Evolutionary conservation across 1,140 invertebrate genomes (phyloP), one percentile per base, ranked within the genome.

Genomic region (Philaenus spumarius): DNA sequence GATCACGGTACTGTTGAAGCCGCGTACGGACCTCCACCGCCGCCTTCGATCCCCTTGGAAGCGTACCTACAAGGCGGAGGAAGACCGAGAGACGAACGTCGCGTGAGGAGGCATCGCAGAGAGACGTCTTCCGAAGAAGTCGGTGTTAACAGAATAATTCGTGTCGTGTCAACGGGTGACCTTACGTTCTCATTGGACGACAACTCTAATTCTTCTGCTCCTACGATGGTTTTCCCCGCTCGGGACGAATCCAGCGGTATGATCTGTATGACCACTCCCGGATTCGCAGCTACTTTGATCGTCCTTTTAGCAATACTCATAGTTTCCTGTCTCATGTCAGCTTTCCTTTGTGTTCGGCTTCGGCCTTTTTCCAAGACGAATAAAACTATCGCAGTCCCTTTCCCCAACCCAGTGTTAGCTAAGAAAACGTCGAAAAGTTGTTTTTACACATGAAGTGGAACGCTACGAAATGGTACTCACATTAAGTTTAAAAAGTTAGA

Each of bases 191-290:
- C 87, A 0, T 73, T 95, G n/a, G 84, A 85, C 59, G 80, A 82
- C 24, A 81, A 81, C 58, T 82, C 82, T 3, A 73, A 72, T 6
- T 86, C 87, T 64, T 84, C 85, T 55, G 73, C 76, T 0, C 80
- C 79, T 59, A 80, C 83, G 1, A 92, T 26, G 89, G 90, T 5
- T 80, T 93, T 0, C 90, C 93, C 73, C 75, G 86, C 60, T 80
- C 87, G 1, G 85, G 86, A 65, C 84, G 86, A 2, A 76, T 76
- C 20, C 67, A 73, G 58, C 7, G 82, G 82, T 15, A 76, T 91
- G 61, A 91, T 95, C 55, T 95, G 92, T 71, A 93, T 95, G 89
- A 94, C 91, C 1, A 92, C 90, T 1, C 86, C 89, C 12, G 89
- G 90, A 0, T 94, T 95, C 69, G 86, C 90, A 34, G 85, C 89